Evolutionary conservation across 1,140 invertebrate species (phyloP), one percentile per base, ranked within the genome.

Genomic region (Drosophila elegans): DNA sequence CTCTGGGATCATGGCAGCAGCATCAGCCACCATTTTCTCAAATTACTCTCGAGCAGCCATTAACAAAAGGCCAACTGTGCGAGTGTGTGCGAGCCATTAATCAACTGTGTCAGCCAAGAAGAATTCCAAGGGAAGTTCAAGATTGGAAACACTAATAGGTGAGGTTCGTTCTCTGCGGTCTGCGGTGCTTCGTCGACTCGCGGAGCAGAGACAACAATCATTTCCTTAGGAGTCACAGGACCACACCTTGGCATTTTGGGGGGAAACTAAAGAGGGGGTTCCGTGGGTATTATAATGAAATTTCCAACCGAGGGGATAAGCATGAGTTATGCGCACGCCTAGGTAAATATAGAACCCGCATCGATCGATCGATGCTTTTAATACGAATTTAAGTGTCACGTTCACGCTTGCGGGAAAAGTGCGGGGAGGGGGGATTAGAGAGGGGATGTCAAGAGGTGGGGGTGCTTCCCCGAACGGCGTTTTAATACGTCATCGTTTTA

Each of bases 281-380:
- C 57, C 1, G 32, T 25, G 64, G 64, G 60, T 64, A 68, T 66
- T 68, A 71, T 81, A 81, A 71, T 86, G 46, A 64, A 76, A 73
- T 61, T 80, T 76, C 25, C 64, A 62, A 49, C 38, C 34, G 62
- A 62, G 49, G 77, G 72, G 66, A 82, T 89, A 83, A 88, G 80
- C 84, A 88, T 88, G 83, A 88, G 72, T 88, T 83, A 86, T 86
- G 83, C 69, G 42, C 49, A 76, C 60, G 76, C 56, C 56, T 89
- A 88, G 84, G 76, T 88, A 88, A 89, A 89, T 88, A 88, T 88
- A 88, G 84, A 88, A 74, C 83, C 83, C 84, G 84, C 83, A 89
- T 72, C 78, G 79, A 83, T 74, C 83, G 80, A 88, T 89, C 79
- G 80, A 89, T 89, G 73, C 77, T 80, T 89, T 89, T 89, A 84